Percentiles rank a stretch among this genome's conserved stretches.
Conservation (phyloP, 37 sponge, comb jelly and placozoan genomes). For the Haliclona indistincta region DNA sequence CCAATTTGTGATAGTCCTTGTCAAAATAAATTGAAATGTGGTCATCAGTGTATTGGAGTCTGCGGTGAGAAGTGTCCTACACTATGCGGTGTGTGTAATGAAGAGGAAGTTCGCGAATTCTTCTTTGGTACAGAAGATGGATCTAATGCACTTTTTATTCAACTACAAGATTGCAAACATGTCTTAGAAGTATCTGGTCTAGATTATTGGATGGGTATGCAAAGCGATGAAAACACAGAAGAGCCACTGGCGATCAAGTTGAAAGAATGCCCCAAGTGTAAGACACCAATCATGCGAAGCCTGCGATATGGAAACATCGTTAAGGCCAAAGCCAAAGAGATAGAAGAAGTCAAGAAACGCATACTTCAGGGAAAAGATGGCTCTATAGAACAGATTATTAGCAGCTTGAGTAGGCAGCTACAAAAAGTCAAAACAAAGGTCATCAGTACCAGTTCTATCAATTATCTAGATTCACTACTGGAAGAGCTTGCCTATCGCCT, state of each 20-base stretch:
- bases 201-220: slow-evolving; percentile 78
- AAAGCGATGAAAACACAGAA: background rate
- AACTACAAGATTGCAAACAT: slow-evolving; percentile 82
- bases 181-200: slow-evolving; percentile 79
- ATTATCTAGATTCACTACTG: too few species aligned
- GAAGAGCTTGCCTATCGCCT: too few species aligned
- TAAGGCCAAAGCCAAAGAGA: slow-evolving; percentile 52
- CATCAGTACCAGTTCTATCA: too few species aligned
- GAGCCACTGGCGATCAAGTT: slow-evolving; percentile 46
- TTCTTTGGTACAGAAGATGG: slow-evolving; percentile 92
- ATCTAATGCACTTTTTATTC: slow-evolving; percentile 73
- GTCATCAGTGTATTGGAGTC: slow-evolving; percentile 71
- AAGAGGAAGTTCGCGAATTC: slow-evolving; percentile 60
- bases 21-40: slow-evolving; percentile 45
- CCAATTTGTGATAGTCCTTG: slow-evolving; percentile 61
- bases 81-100: slow-evolving; percentile 35
- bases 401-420: slow-evolving; percentile 4
- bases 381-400: background rate
- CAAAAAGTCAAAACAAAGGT: too few species aligned
- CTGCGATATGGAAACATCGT: slow-evolving; percentile 84
- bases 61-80: slow-evolving; percentile 76
- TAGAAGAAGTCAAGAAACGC: slow-evolving; percentile 64
- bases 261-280: slow-evolving; percentile 82
- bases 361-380: background rate
- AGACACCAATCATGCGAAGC: slow-evolving; percentile 57